Conservation (phyloP, 2,888 invertebrate genomes). For the Orthosia cruda region DNA sequence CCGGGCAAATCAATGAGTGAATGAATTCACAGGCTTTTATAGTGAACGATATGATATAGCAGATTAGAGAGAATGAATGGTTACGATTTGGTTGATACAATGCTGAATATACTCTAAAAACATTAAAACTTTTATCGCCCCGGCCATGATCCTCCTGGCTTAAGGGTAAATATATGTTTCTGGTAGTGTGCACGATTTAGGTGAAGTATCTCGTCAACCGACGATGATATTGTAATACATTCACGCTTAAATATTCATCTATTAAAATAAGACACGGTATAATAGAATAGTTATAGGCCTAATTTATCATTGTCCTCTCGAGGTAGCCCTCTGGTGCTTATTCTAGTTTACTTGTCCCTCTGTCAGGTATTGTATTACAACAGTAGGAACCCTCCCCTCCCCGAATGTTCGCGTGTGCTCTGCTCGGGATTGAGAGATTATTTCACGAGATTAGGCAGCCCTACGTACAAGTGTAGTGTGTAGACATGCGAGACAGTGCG, state of each 20-base stretch:
- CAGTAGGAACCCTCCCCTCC: neutral
- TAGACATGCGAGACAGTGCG: neutral
- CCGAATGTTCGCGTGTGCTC: neutral
- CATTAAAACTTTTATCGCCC: too few relatives aligned
- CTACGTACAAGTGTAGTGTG: neutral
- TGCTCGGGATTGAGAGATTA: neutral
- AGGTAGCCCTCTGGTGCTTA: neutral
- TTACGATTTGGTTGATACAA: too few relatives aligned
- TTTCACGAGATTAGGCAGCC: conserved; percentile 11
- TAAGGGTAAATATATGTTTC: neutral
- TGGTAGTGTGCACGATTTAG: neutral
- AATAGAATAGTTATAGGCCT: neutral
- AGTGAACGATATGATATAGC: too few relatives aligned
- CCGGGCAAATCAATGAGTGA: neutral
- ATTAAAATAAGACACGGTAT: neutral
- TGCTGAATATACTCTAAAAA: too few relatives aligned
- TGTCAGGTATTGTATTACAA: conserved; percentile 7
- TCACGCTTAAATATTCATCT: neutral
- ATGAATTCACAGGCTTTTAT: too few relatives aligned
- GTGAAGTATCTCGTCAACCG: neutral
- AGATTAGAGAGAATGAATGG: too few relatives aligned
- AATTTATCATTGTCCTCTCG: conserved; percentile 8
- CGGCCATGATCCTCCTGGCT: too few relatives aligned
- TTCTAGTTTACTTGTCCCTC: neutral
- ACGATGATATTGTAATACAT: neutral